phyloP scores from a whole-genome alignment of 2,888 invertebrate species.

The Drosophila monieri region DNA sequence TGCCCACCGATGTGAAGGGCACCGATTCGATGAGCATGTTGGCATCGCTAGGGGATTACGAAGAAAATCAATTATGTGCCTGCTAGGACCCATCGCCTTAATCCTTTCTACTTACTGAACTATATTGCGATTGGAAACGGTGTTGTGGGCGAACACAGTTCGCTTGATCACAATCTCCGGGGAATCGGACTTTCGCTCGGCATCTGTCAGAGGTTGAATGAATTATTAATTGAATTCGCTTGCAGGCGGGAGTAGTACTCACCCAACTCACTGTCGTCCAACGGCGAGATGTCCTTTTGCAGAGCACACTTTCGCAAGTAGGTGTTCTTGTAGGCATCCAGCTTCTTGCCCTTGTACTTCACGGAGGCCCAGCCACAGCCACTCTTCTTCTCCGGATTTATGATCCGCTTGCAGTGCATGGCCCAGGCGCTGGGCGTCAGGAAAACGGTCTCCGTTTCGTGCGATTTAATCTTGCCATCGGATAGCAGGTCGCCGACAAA shows the following conservation, averaged over 20 bases:
- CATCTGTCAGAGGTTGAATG: constrained; percentile 82
- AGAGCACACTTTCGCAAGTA: constrained; percentile 90
- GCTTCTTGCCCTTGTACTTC: constrained; percentile 93
- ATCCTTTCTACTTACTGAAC: constrained; percentile 87
- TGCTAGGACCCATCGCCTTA: not conserved
- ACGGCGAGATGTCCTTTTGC: constrained; percentile 85
- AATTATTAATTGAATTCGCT: not conserved
- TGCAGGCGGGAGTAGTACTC: constrained; percentile 4
- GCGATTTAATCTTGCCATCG: constrained; percentile 94
- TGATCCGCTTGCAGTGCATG: constrained; percentile 94
- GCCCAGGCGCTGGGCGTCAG: constrained; percentile 97
- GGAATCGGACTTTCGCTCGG: constrained; percentile 86
- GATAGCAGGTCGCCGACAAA: constrained; percentile 93
- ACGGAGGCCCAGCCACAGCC: constrained; percentile 98
- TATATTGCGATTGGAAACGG: constrained; percentile 89
- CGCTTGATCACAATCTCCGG: constrained; percentile 87
- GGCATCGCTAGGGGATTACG: constrained; percentile 87
- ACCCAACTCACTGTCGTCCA: constrained; percentile 79
- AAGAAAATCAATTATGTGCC: not conserved
- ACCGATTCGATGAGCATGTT: constrained; percentile 95
- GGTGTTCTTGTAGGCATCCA: constrained; percentile 94
- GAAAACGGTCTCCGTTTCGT: constrained; percentile 94
- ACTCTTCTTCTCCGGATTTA: constrained; percentile 95
- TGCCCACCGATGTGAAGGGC: constrained; percentile 93
- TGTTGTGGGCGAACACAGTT: constrained; percentile 90